Percentiles rank a stretch among this genome's conserved stretches.
Evolutionary conservation across 2,113 vertebrate species (phyloP).

Genomic region (Oreotrochilus melanogaster): DNA sequence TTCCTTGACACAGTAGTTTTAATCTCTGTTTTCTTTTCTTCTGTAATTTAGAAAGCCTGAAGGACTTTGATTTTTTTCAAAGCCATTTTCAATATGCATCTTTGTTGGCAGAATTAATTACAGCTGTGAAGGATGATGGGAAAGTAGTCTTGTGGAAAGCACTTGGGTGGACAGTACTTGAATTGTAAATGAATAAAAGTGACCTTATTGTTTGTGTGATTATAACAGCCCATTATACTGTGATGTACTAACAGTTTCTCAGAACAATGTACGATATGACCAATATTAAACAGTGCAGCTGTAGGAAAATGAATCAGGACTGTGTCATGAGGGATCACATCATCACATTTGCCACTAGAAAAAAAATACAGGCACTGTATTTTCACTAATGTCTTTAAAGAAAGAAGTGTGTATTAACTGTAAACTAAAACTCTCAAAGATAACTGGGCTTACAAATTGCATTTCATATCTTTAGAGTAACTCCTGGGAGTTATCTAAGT

Average conservation of each 20-base stretch:
- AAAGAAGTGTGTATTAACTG: neutral
- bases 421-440: neutral
- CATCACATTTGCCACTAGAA: neutral
- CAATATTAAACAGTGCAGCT: conserved; percentile 7
- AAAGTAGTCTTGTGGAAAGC: conserved; percentile 22
- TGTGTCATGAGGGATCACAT: neutral
- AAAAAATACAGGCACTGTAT: neutral
- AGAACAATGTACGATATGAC: conserved; percentile 37
- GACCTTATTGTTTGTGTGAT: conserved; percentile 16
- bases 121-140: conserved; percentile 3
- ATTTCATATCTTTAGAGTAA: neutral
- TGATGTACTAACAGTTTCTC: conserved; percentile 18
- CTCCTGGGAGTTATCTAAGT: neutral
- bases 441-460: neutral
- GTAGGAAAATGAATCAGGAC: neutral
- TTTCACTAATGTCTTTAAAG: neutral
- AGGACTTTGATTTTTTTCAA: neutral
- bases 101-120: neutral
- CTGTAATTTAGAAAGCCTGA: neutral
- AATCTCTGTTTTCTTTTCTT: neutral
- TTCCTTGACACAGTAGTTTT: neutral
- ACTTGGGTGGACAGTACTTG: conserved; percentile 18
- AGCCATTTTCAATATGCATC: neutral
- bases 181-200: conserved; percentile 28
- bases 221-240: conserved; percentile 17